A percentile compares a stretch with the other conserved stretches of the same genome.
Evolutionary conservation across 2,797 vertebrate species (phyloP).

Genomic region (Harpagifer antarcticus): DNA sequence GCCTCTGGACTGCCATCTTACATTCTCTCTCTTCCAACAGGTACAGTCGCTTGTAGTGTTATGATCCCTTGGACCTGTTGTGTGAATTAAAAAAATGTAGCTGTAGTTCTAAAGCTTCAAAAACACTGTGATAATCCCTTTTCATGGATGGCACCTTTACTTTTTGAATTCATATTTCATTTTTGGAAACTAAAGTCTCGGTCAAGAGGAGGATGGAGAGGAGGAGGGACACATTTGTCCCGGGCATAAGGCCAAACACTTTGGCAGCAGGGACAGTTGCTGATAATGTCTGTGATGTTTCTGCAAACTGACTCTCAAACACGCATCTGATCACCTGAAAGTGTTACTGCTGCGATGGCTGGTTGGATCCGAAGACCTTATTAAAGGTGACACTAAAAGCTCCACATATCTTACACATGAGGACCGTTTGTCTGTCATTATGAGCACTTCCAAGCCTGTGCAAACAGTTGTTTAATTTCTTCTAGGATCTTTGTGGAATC

Average conservation of each 20-base stretch:
- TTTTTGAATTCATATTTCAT: conserved; percentile 26
- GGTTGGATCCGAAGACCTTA: background rate
- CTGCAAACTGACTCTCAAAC: conserved; percentile 9
- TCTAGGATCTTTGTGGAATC: background rate
- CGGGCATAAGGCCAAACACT: conserved; percentile 25
- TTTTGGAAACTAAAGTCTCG: conserved; percentile 18
- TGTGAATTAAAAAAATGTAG: conserved; percentile 4
- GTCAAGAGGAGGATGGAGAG: conserved; percentile 13
- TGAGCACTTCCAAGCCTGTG: background rate
- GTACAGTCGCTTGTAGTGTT: background rate
- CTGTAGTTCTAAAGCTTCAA: background rate
- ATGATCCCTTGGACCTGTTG: background rate
- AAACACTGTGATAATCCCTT: conserved; percentile 8
- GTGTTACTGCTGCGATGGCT: background rate
- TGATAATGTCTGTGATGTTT: conserved; percentile 24
- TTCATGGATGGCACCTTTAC: conserved; percentile 21
- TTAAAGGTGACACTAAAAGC: background rate
- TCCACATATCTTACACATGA: background rate
- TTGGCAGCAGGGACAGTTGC: conserved; percentile 25
- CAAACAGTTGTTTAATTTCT: background rate
- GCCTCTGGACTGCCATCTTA: background rate
- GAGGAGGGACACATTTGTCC: conserved; percentile 26
- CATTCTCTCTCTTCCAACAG: background rate
- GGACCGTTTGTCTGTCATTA: background rate
- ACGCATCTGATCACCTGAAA: background rate